Conservation (phyloP, 2,113 vertebrate genomes). For the Tychaedon coryphoeus region DNA sequence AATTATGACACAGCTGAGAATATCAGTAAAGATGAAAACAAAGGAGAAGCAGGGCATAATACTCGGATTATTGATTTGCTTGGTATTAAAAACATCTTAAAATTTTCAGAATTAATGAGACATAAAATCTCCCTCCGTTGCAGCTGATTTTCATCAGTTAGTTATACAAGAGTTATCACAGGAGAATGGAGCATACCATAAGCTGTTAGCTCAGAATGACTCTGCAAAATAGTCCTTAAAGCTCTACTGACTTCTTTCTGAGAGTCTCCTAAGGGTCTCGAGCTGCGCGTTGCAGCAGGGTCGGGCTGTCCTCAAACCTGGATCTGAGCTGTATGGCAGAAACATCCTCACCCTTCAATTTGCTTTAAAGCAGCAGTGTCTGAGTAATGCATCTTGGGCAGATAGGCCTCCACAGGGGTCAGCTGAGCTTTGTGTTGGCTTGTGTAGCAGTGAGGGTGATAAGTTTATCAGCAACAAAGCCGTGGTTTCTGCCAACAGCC, state of each 20-base stretch:
- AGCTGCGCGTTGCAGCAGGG: background rate
- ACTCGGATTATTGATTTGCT: conserved; percentile 2
- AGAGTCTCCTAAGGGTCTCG: background rate
- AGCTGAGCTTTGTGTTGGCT: background rate
- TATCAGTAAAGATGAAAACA: background rate
- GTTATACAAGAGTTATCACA: background rate
- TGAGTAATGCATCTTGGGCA: background rate
- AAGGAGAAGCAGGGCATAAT: background rate
- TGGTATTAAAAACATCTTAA: conserved; percentile 21
- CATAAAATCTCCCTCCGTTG: background rate
- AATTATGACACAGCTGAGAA: background rate
- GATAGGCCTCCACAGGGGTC: background rate
- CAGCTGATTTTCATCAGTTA: conserved; percentile 7
- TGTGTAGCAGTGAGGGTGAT: background rate
- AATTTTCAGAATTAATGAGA: conserved; percentile 33
- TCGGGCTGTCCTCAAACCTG: background rate
- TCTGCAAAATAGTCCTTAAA: conserved; percentile 39
- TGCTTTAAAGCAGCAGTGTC: background rate
- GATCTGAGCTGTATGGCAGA: background rate
- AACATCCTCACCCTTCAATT: background rate
- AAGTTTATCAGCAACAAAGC: background rate
- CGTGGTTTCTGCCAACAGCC: background rate
- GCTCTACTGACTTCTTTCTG: background rate
- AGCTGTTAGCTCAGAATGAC: conserved; percentile 28
- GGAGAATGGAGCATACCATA: background rate